Percentiles rank a stretch among this genome's conserved stretches.
These are phyloP conservation scores for Agapostemon virescens DNA, from an alignment of 2,888 invertebrate genomes.

Conservation along the genomic window DNA sequence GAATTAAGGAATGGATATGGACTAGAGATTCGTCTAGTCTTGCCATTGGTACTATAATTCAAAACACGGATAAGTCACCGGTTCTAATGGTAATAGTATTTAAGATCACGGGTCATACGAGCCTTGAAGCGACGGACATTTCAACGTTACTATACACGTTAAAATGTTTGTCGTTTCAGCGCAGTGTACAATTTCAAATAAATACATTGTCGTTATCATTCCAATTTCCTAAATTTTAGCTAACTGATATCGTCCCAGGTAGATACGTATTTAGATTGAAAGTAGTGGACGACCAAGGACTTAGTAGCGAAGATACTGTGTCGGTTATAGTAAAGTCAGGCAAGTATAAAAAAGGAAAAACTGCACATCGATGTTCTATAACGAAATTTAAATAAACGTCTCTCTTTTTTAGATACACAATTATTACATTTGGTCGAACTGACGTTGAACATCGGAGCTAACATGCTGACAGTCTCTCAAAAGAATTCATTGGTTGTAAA, in stretches of 20 bases:
- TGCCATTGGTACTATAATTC: constrained; percentile 91
- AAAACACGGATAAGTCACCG: constrained; percentile 88
- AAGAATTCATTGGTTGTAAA: constrained; percentile 90
- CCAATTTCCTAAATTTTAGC: constrained; percentile 78
- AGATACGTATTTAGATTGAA: constrained; percentile 93
- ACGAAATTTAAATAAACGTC: not conserved
- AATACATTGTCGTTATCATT: not conserved
- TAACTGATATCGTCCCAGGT: constrained; percentile 92
- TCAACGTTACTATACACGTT: too few species aligned
- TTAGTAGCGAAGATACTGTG: constrained; percentile 90
- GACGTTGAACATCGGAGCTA: constrained; percentile 88
- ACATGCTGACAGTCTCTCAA: constrained; percentile 86
- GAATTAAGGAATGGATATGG: constrained; percentile 93
- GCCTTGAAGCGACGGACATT: too few species aligned
- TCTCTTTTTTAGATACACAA: constrained; percentile 83
- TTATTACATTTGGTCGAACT: constrained; percentile 90
- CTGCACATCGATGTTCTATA: not conserved
- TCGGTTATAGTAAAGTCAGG: constrained; percentile 90
- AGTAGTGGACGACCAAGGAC: constrained; percentile 95
- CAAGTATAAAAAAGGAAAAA: constrained; percentile 64
- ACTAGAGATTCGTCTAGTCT: constrained; percentile 87
- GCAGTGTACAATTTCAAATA: not conserved
- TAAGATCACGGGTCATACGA: too few species aligned
- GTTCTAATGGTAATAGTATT: constrained; percentile 85
- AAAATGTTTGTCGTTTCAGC: too few species aligned